These are phyloP conservation scores for Illadopsis cleaveri DNA, from an alignment of 2,113 vertebrate genomes.

Conservation along the genomic window DNA sequence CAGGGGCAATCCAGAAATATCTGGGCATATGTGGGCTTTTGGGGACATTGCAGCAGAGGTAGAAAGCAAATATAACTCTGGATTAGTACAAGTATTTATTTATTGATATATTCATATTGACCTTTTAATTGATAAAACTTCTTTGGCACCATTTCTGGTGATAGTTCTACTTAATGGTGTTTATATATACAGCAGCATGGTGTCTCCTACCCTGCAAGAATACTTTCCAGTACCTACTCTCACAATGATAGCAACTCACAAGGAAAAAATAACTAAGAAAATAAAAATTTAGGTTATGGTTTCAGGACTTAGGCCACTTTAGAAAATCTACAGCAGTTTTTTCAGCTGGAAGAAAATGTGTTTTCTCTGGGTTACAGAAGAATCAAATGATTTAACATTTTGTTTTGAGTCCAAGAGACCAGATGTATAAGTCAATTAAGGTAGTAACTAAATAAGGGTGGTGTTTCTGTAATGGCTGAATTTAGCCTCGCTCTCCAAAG, in stretches of 20 bases:
- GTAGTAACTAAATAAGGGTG: constrained; percentile 1
- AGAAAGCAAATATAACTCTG: neutral
- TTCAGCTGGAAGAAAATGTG: neutral
- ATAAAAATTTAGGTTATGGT: neutral
- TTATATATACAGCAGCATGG: neutral
- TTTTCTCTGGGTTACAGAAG: neutral
- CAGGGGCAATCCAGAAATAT: constrained; percentile 25
- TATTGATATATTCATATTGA: too few relatives aligned
- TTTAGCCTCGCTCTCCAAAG: neutral
- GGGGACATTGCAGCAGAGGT: neutral
- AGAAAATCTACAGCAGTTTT: neutral
- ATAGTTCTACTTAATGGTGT: neutral
- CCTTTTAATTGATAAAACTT: neutral
- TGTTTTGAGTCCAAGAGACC: constrained; percentile 26
- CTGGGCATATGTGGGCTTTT: neutral
- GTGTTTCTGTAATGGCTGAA: neutral
- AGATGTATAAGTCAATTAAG: constrained; percentile 28
- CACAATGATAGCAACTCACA: neutral
- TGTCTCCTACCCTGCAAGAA: neutral
- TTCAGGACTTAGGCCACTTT: neutral
- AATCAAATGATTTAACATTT: neutral
- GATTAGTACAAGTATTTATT: neutral
- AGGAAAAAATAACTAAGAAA: neutral
- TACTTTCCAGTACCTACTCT: neutral
- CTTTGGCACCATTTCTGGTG: neutral